phyloP scores from a whole-genome alignment of 1,140 invertebrate species.

The Bombus sylvicola region DNA sequence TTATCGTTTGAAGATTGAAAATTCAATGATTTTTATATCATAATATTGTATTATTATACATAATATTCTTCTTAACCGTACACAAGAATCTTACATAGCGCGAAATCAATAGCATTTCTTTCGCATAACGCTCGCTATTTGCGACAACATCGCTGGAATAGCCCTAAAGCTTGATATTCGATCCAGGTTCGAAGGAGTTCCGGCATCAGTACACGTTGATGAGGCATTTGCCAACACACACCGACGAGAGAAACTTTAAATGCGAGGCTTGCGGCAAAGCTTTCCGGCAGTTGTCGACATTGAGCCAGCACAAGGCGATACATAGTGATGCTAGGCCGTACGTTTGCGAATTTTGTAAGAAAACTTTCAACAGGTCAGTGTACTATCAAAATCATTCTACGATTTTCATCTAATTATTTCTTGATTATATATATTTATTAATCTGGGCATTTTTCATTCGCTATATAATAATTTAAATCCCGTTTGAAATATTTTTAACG shows the following conservation, averaged over 20 bases:
- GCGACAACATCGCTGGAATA: neutral
- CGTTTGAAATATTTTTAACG: neutral
- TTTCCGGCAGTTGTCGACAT: constrained; percentile 89
- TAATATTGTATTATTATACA: neutral
- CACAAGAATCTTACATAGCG: neutral
- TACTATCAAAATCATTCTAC: neutral
- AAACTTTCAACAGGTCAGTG: constrained; percentile 87
- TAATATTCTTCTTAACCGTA: neutral
- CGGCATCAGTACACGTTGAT: constrained; percentile 90
- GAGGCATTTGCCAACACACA: constrained; percentile 92
- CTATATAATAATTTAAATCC: neutral
- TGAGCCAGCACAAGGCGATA: constrained; percentile 89
- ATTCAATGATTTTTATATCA: neutral
- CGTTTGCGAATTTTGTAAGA: constrained; percentile 88
- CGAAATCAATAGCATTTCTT: neutral
- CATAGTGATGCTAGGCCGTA: constrained; percentile 88
- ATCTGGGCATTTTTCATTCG: neutral
- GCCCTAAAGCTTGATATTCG: constrained; percentile 41
- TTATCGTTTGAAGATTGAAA: neutral
- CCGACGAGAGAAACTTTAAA: constrained; percentile 91
- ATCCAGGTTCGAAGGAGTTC: constrained; percentile 87
- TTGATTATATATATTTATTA: neutral
- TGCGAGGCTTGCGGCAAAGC: constrained; percentile 91
- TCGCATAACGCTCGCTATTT: neutral
- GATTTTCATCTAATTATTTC: neutral